These are phyloP conservation scores for Dendroctonus valens DNA, from an alignment of 1,140 invertebrate species.

Conservation along the genomic window DNA sequence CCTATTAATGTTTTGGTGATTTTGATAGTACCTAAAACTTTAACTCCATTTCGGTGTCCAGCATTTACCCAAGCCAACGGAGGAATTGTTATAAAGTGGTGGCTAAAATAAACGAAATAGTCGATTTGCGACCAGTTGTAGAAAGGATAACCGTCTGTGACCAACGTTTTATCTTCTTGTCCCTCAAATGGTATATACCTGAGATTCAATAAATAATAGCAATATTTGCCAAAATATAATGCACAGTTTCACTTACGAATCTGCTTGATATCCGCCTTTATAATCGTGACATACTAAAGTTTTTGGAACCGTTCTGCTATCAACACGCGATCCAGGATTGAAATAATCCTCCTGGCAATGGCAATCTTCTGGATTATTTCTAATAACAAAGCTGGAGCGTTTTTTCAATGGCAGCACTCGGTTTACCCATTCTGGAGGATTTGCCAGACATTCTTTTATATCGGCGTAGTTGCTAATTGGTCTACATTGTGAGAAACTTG, in stretches of 20 bases:
- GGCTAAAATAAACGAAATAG: constrained; percentile 95
- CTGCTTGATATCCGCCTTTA: constrained; percentile 89
- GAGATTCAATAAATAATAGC: constrained; percentile 7
- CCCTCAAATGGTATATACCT: constrained; percentile 26
- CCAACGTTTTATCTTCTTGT: constrained; percentile 28
- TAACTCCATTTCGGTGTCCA: constrained; percentile 89
- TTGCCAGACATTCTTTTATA: constrained; percentile 19
- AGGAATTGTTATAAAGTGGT: constrained; percentile 92
- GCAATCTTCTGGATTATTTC: constrained; percentile 40
- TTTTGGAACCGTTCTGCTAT: constrained; percentile 52
- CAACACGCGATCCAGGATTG: constrained; percentile 30
- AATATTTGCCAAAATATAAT: constrained; percentile 15
- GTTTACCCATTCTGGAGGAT: constrained; percentile 42
- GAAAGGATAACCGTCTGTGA: constrained; percentile 73
- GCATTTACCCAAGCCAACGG: constrained; percentile 89
- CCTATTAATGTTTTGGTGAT: too few species aligned
- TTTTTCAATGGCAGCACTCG: constrained; percentile 33
- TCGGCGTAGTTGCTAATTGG: constrained; percentile 28
- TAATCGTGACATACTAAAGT: constrained; percentile 95
- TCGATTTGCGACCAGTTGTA: constrained; percentile 90
- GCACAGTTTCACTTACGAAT: constrained; percentile 64
- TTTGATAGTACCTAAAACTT: constrained; percentile 81
- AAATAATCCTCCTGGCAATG: constrained; percentile 36
- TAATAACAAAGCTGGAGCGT: constrained; percentile 36
- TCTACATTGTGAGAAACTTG: constrained; percentile 29